Evolutionary conservation across 2,113 vertebrate species (phyloP), one percentile per base, ranked within the genome.

Genomic region (Istiophorus platypterus): DNA sequence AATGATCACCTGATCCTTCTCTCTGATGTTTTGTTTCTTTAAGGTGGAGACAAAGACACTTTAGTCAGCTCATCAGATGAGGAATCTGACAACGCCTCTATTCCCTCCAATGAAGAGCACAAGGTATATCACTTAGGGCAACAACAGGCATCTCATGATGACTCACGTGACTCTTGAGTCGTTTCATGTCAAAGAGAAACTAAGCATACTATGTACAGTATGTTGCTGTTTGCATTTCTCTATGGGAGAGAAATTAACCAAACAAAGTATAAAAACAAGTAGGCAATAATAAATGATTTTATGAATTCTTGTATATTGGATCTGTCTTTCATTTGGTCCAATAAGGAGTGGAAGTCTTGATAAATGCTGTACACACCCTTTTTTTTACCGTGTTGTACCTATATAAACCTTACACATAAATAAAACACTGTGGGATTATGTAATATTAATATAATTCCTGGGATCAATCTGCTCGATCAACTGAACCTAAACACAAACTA

Each of bases 61-160:
- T 94, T 94, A 59, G 91, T 95, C 24, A 95, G 95, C 78, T 95
- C 95, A 78, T 96, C 96, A 29, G 96, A 96, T 51, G 96, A 96
- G n/a, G 97, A 97, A 59, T 95, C 96, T 0, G 97, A 97, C 81
- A 94, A 96, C 81, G 94, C 95, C 83, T 95, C 96, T 13, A 87
- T 96, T 83, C 95, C 96, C 31, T 93, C 96, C 84, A 98, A 96
- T 1, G 97, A 98, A 39, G 97, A 97, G 87, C 96, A 96, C 93
- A 99, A 99, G 97, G 98, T 98, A 81, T 61, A 81, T 14, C 13
- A 11, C 63, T 22, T 22, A 39, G 17, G 13, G 41, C 56, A 13
- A 0, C 2, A 13, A 65, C 17, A 64, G 10, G 27, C 52, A 57
- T 39, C 0, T 56, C 24, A 0, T 51, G 0, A 34, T 27, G n/a